Conservation (phyloP, 1,140 invertebrate species). For the Triops cancriformis region DNA sequence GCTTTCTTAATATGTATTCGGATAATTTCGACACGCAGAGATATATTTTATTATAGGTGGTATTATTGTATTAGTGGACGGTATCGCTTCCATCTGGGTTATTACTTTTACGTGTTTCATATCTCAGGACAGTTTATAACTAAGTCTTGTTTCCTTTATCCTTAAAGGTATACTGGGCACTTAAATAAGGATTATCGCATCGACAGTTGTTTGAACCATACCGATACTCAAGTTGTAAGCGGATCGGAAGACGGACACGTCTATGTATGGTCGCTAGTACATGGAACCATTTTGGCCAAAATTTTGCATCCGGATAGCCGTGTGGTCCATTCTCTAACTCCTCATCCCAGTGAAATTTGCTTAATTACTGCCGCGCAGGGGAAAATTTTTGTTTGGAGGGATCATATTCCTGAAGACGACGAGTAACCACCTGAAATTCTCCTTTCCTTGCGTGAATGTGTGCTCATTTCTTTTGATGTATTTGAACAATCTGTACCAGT, state of each 20-base stretch:
- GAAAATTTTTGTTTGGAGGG: slow-evolving; percentile 44
- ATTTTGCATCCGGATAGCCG: slow-evolving; percentile 39
- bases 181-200: slow-evolving; percentile 66
- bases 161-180: slow-evolving; percentile 64
- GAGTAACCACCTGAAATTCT: slow-evolving; percentile 11
- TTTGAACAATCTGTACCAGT: not conserved
- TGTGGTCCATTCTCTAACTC: slow-evolving; percentile 54
- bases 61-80: not conserved
- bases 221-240: slow-evolving; percentile 73
- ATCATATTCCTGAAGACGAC: slow-evolving; percentile 26
- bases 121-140: slow-evolving; percentile 28
- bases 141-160: slow-evolving; percentile 29
- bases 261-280: slow-evolving; percentile 80
- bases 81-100: not conserved
- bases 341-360: slow-evolving; percentile 43
- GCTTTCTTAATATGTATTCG: no score
- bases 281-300: slow-evolving; percentile 50
- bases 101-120: slow-evolving; percentile 15
- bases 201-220: slow-evolving; percentile 72
- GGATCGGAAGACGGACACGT: slow-evolving; percentile 78
- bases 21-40: no score
- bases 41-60: not conserved
- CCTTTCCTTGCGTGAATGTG: not conserved
- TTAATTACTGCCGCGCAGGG: slow-evolving; percentile 44
- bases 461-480: not conserved